Evolutionary conservation across 2,888 invertebrate species (phyloP).

Genomic region (Chymomyza fuscimana): DNA sequence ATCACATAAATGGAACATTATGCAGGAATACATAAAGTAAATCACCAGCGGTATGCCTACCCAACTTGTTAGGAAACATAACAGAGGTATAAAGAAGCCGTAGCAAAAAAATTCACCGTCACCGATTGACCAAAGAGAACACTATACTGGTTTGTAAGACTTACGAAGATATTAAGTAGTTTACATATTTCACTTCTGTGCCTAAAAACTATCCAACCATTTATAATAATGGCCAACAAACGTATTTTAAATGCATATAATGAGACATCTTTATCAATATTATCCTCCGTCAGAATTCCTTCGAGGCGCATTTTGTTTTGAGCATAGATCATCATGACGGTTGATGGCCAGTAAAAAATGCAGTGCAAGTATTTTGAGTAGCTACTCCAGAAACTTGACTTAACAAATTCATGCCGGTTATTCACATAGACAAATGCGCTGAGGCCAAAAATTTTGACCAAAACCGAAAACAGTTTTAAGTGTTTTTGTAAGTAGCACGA

Average conservation of each 20-base stretch:
- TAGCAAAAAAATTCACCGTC: not conserved
- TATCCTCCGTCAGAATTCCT: not conserved
- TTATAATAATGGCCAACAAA: not conserved
- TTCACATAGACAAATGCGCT: not conserved
- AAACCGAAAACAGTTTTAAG: not conserved
- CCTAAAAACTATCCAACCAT: not conserved
- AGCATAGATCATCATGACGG: too few species aligned
- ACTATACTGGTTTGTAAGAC: not conserved
- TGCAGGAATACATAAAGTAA: too few species aligned
- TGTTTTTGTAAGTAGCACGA: not conserved
- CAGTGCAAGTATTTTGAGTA: not conserved
- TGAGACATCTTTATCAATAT: not conserved
- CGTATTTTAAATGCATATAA: not conserved
- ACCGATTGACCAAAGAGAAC: not conserved
- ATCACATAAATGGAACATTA: too few species aligned
- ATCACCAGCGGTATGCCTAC: too few species aligned
- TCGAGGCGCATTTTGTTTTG: too few species aligned
- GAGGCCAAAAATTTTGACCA: not conserved
- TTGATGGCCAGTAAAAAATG: not conserved
- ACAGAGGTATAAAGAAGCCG: too few species aligned
- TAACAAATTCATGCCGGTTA: not conserved
- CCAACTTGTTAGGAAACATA: too few species aligned
- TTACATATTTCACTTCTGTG: not conserved
- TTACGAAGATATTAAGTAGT: not conserved
- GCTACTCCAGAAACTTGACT: not conserved